Percentiles rank a stretch among this genome's conserved stretches.
Conservation (phyloP, 2,113 vertebrate genomes). For the Craseonycteris thonglongyai region DNA sequence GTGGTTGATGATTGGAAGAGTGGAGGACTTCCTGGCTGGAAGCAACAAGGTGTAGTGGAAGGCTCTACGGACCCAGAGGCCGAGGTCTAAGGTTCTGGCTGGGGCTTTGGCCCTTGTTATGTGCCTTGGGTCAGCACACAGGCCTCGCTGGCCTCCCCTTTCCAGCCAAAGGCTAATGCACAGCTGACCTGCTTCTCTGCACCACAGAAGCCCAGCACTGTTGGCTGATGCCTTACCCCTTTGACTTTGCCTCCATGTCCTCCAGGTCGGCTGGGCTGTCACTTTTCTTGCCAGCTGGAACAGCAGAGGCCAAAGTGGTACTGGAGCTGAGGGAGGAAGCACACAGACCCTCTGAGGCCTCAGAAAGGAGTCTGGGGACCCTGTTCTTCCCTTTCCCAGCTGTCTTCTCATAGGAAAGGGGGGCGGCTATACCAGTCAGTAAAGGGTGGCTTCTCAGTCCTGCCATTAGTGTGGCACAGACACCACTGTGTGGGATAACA, state of each 20-base stretch:
- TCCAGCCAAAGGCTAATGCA: not conserved
- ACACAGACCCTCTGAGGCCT: not conserved
- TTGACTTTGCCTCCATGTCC: not conserved
- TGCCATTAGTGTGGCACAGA: not conserved
- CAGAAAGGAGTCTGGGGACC: not conserved
- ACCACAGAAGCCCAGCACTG: not conserved
- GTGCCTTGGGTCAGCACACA: not conserved
- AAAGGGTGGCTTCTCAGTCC: not conserved
- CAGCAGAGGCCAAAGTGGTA: not conserved
- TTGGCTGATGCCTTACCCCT: conserved; percentile 40
- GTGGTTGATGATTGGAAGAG: not conserved
- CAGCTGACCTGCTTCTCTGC: not conserved
- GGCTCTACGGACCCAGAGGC: not conserved
- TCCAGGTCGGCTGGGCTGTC: not conserved
- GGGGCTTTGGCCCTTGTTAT: not conserved
- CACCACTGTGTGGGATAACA: not conserved
- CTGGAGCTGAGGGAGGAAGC: conserved; percentile 30
- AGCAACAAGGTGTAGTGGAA: not conserved
- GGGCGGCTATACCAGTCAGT: not conserved
- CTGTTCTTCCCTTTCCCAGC: not conserved
- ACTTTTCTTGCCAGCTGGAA: not conserved
- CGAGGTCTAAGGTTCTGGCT: not conserved
- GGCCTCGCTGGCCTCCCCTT: not conserved
- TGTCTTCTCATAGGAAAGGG: not conserved
- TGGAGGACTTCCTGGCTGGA: not conserved